Evolutionary conservation across 2,797 vertebrate genomes (phyloP).

Genomic region (Capromys pilorides): DNA sequence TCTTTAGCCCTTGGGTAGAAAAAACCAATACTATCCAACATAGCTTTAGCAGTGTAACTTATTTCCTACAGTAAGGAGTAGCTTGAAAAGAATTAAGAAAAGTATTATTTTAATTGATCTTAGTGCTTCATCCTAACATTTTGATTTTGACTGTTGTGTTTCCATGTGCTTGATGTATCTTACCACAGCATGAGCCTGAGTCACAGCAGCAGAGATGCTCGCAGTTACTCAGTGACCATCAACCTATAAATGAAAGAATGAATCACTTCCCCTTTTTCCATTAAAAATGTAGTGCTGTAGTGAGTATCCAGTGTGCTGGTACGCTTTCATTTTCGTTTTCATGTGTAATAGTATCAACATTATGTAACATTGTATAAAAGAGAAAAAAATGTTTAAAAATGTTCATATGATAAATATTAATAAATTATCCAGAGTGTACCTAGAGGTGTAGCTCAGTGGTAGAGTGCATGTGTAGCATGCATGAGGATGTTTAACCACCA

Average conservation of each 20-base stretch:
- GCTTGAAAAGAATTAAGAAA: conserved; percentile 31
- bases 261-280: neutral
- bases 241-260: conserved; percentile 19
- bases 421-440: neutral
- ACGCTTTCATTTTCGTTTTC: conserved; percentile 52
- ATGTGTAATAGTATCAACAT: neutral
- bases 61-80: neutral
- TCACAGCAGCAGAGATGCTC: conserved; percentile 44
- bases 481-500: neutral
- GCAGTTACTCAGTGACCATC: conserved; percentile 4
- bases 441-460: neutral
- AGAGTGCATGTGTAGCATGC: neutral
- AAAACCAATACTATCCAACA: neutral
- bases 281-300: conserved; percentile 10
- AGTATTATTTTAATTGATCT: conserved; percentile 25
- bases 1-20: neutral
- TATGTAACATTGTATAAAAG: neutral
- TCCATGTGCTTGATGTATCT: neutral
- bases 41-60: conserved; percentile 24
- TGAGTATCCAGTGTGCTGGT: neutral
- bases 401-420: neutral
- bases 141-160: conserved; percentile 15
- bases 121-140: neutral
- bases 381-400: neutral
- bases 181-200: neutral